Base-by-base conservation (phyloP, 2,888 invertebrate species). In the Erebia ligea region DNA sequence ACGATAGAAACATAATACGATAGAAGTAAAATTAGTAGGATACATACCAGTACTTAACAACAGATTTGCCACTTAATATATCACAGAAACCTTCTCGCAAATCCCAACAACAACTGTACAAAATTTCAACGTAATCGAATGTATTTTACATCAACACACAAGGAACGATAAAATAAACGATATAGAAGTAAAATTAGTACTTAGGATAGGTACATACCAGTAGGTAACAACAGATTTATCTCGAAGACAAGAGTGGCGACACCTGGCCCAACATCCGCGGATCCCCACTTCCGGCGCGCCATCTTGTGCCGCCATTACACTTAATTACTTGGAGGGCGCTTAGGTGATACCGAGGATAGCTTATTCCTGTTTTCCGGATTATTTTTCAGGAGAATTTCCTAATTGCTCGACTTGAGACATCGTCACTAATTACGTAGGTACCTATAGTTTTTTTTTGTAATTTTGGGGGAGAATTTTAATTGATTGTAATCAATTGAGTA, bases 231-330 rank as follows among this genome's bases (percentile, higher is more conserved):
- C 9, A 45, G 1, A 45, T 45, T 19, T 48, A 71, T 71, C 67
- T 71, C 73, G 58, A 25, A 67, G 72, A 72, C 73, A 70, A 68
- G 74, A 72, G 74, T 70, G 75, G 73, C 76, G 75, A 76, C 79
- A 80, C 79, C 80, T 80, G 78, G 74, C 75, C 73, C 66, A 72
- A 70, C 74, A 72, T 77, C 76, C 74, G 75, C 68, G 68, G 69
- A 65, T 73, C 72, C 73, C 75, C 73, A 70, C 74, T 72, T 74
- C 74, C 74, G 70, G 67, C 62, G 67, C 78, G 88, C 89, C 90
- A 90, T 91, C 89, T 91, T 90, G 88, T 82, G 13, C 86, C 64
- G 69, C 65, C 63, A 89, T 91, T 90, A 89, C 81, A 80, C 82
- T 86, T 91, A 91, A 92, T 91, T 90, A 78, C 77, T 71, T 15